A percentile compares a stretch with the other conserved stretches of the same genome.
Evolutionary conservation across 1,140 invertebrate species (phyloP).

Genomic region (Ceratina calcarata): DNA sequence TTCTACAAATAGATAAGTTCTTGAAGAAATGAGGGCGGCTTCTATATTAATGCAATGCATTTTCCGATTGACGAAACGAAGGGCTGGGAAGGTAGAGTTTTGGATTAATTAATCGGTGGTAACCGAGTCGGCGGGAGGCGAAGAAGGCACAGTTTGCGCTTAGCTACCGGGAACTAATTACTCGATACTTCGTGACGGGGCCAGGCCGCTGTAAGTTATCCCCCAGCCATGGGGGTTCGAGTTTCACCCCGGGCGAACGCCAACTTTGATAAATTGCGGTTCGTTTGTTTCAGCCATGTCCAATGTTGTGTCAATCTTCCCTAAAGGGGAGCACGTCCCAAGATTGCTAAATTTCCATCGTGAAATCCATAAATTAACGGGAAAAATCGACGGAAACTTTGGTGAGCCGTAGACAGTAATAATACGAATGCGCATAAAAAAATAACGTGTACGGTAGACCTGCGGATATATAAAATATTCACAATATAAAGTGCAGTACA

Average conservation of each 20-base stretch:
- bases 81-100: constrained; percentile 5
- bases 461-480: no score
- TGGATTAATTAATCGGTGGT: constrained; percentile 56
- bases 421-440: neutral
- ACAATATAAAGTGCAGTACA: no score
- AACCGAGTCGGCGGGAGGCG: constrained; percentile 22
- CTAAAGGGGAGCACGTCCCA: neutral
- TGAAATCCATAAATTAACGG: constrained; percentile 54
- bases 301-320: constrained; percentile 20
- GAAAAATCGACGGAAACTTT: neutral
- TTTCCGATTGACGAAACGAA: neutral
- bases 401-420: neutral
- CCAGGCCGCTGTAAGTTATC: constrained; percentile 50
- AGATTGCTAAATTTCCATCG: constrained; percentile 10
- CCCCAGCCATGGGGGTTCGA: constrained; percentile 24
- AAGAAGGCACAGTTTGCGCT: constrained; percentile 51
- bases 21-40: no score
- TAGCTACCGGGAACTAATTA: constrained; percentile 56
- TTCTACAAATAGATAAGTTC: no score
- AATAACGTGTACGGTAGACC: no score
- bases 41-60: no score
- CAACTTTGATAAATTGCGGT: constrained; percentile 57
- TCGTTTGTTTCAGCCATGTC: constrained; percentile 44
- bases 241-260: constrained; percentile 40
- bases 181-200: constrained; percentile 52